Evolutionary conservation across 1,140 invertebrate species (phyloP).

Genomic region (Ectropis grisescens): DNA sequence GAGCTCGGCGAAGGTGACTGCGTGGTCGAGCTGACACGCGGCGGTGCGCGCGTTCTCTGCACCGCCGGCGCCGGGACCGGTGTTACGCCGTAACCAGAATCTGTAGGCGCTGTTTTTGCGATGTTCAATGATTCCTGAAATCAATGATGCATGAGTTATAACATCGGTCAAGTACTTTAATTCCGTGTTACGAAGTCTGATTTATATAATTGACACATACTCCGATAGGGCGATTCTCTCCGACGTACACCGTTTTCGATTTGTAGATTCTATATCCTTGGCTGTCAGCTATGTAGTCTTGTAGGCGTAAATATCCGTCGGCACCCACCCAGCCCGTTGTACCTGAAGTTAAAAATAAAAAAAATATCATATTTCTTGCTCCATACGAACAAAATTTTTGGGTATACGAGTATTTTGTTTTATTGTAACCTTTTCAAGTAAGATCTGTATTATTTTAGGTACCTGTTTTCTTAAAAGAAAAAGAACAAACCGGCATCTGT

Average conservation of each 20-base stretch:
- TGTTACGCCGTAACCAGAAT: slow-evolving; percentile 74
- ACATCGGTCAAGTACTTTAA: too few species aligned
- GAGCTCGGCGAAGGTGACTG: slow-evolving; percentile 37
- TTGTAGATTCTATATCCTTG: slow-evolving; percentile 84
- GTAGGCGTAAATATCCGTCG: slow-evolving; percentile 82
- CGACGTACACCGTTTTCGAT: slow-evolving; percentile 84
- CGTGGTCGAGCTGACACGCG: slow-evolving; percentile 37
- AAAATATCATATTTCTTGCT: too few species aligned
- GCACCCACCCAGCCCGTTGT: slow-evolving; percentile 88
- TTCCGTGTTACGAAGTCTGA: not conserved
- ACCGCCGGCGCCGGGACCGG: slow-evolving; percentile 32
- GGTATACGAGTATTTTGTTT: too few species aligned
- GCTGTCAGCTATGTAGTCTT: slow-evolving; percentile 89
- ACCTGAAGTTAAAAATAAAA: slow-evolving; percentile 53
- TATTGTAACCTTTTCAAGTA: too few species aligned
- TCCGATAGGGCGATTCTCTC: slow-evolving; percentile 75
- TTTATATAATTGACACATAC: slow-evolving; percentile 24
- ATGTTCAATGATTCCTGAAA: slow-evolving; percentile 75
- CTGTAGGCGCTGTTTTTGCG: slow-evolving; percentile 78
- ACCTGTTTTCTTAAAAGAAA: too few species aligned
- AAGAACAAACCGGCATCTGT: too few species aligned
- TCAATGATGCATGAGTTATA: too few species aligned
- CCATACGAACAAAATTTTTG: too few species aligned
- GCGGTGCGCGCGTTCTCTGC: slow-evolving; percentile 27
- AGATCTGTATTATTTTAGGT: too few species aligned